Evolutionary conservation across 2,113 vertebrate species (phyloP).

Genomic region (Pardalotus punctatus): DNA sequence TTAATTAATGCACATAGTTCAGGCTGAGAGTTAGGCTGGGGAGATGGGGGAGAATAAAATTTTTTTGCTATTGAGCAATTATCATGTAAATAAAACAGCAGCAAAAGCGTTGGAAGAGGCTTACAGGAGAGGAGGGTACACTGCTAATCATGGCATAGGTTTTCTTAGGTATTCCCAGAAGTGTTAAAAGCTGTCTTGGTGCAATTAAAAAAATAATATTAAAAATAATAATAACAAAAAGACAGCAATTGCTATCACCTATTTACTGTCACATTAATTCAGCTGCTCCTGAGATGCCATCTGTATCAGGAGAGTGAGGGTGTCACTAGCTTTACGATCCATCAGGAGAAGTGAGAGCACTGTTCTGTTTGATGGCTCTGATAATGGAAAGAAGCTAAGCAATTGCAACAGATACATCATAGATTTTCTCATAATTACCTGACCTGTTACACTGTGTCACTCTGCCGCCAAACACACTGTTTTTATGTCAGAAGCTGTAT

Average conservation of each 20-base stretch:
- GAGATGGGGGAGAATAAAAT: conserved; percentile 61
- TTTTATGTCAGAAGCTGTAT: conserved; percentile 74
- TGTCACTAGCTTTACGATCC: conserved; percentile 73
- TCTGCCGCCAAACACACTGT: conserved; percentile 74
- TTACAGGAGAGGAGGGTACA: conserved; percentile 25
- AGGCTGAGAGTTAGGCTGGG: neutral
- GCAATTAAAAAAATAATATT: conserved; percentile 83
- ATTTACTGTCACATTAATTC: conserved; percentile 92
- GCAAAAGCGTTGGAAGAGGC: conserved; percentile 55
- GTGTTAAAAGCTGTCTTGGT: conserved; percentile 77
- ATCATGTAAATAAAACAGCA: conserved; percentile 81
- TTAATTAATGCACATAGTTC: conserved; percentile 81
- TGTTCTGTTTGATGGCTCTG: conserved; percentile 74
- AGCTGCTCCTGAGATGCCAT: conserved; percentile 70
- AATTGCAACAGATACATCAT: conserved; percentile 79
- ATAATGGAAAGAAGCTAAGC: conserved; percentile 75
- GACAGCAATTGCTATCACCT: conserved; percentile 77
- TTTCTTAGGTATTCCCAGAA: conserved; percentile 78
- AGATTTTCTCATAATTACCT: conserved; percentile 82
- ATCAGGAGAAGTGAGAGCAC: conserved; percentile 67
- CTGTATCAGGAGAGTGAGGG: conserved; percentile 65
- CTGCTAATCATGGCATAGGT: conserved; percentile 75
- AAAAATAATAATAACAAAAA: conserved; percentile 37
- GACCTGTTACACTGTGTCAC: conserved; percentile 81
- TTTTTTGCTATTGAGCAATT: conserved; percentile 79